Evolutionary conservation across 2,797 vertebrate genomes (phyloP).

Genomic region (Eulemur mongoz): DNA sequence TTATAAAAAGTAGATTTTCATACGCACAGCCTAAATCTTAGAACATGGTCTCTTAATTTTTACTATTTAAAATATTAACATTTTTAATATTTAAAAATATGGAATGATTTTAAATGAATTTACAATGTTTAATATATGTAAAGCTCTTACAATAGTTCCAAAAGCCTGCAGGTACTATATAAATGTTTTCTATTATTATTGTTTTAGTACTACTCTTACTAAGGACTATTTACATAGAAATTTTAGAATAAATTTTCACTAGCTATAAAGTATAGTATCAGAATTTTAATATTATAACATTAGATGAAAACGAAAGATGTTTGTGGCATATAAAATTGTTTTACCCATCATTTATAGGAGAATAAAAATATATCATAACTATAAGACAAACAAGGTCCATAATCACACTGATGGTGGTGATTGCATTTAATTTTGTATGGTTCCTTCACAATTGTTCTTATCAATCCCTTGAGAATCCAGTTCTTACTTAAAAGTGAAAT

Average conservation of each 20-base stretch:
- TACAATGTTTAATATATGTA: not conserved
- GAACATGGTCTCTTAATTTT: not conserved
- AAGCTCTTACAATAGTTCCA: not conserved
- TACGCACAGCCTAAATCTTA: not conserved
- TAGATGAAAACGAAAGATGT: not conserved
- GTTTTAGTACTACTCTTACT: not conserved
- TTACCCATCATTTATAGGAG: not conserved
- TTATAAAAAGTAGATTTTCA: not conserved
- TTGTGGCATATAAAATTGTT: not conserved
- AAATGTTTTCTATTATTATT: not conserved
- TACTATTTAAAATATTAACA: not conserved
- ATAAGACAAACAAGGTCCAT: not conserved
- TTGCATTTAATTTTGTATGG: not conserved
- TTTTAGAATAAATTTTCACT: not conserved
- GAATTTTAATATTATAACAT: not conserved
- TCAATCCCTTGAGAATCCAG: not conserved
- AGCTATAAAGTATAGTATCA: not conserved
- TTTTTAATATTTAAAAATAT: not conserved
- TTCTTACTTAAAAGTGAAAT: not conserved
- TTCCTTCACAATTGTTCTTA: not conserved
- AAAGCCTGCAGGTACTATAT: not conserved
- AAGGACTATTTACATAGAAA: not conserved
- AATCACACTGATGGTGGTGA: not conserved
- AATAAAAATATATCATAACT: not conserved
- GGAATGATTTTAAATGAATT: not conserved